A percentile compares a stretch with the other conserved stretches of the same genome.
These are phyloP conservation scores for Aleiodes alternator DNA, from an alignment of 2,888 invertebrate species.

Conservation along the genomic window DNA sequence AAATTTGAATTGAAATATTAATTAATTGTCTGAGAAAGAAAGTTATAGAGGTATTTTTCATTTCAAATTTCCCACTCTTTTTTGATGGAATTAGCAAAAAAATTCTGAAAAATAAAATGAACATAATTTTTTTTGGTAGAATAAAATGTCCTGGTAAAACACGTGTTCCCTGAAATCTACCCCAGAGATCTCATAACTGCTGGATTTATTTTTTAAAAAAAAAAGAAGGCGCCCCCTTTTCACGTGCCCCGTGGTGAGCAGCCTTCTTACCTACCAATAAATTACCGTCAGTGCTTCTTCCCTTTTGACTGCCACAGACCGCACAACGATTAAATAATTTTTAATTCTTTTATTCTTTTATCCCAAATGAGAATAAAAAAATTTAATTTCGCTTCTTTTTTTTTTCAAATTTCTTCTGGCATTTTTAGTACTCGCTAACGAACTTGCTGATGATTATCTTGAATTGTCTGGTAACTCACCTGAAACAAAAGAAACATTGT, in stretches of 20 bases:
- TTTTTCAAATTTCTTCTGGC: not conserved
- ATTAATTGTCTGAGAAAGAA: no score
- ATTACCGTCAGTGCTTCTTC: constrained; percentile 18
- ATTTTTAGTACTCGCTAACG: constrained; percentile 24
- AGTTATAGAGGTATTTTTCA: no score
- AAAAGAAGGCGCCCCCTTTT: constrained; percentile 14
- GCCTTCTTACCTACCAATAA: constrained; percentile 18
- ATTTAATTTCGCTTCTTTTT: not conserved
- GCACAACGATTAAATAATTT: constrained; percentile 34
- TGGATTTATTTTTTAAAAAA: not conserved
- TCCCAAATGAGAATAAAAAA: no score
- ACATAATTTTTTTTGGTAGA: not conserved
- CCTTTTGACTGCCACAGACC: constrained; percentile 27
- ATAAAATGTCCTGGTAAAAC: constrained; percentile 17
- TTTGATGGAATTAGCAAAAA: no score
- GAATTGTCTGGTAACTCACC: constrained; percentile 32
- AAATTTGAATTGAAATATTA: no score
- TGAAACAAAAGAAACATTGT: constrained; percentile 27
- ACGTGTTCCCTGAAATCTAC: constrained; percentile 35
- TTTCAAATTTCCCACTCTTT: no score
- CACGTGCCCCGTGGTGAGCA: constrained; percentile 33
- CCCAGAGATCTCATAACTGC: constrained; percentile 25
- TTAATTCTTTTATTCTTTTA: constrained; percentile 3
- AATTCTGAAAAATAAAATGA: not conserved
- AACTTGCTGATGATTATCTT: constrained; percentile 11